phyloP scores from a whole-genome alignment of 2,888 invertebrate species.

The Philhelius pedissequus region DNA sequence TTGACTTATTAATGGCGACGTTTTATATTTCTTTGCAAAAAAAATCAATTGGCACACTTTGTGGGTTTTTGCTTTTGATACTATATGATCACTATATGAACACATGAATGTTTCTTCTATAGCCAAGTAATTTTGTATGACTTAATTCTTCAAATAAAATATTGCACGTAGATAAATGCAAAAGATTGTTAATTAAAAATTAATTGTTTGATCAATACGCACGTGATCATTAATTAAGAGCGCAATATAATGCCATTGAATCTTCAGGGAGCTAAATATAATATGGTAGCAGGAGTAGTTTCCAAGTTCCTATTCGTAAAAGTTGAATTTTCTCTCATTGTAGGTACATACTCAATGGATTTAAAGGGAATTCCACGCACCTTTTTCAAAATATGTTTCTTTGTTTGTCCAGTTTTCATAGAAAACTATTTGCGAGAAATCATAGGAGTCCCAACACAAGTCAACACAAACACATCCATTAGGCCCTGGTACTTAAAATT shows the following conservation, averaged over 20 bases:
- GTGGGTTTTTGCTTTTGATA: not conserved
- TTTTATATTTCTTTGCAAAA: not conserved
- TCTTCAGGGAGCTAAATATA: not conserved
- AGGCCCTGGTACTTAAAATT: too few relatives aligned
- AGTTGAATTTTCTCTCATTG: too few relatives aligned
- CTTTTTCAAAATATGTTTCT: too few relatives aligned
- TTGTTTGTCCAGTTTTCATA: too few relatives aligned
- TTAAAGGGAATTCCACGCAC: too few relatives aligned
- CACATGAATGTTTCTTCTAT: not conserved
- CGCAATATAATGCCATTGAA: not conserved
- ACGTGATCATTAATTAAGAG: not conserved
- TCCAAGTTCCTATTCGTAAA: too few relatives aligned
- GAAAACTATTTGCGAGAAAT: too few relatives aligned
- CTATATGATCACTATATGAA: not conserved
- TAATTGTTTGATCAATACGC: not conserved
- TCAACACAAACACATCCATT: too few relatives aligned
- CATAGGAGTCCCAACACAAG: too few relatives aligned
- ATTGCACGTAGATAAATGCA: too few relatives aligned
- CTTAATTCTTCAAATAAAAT: not conserved
- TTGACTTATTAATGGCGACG: not conserved
- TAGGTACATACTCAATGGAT: too few relatives aligned
- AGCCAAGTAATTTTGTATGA: not conserved
- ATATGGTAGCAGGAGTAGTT: not conserved
- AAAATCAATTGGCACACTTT: conserved; percentile 12
- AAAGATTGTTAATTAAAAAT: too few relatives aligned